These are phyloP conservation scores for Aplysia californica DNA, from an alignment of 1,140 invertebrate genomes.

Conservation along the genomic window DNA sequence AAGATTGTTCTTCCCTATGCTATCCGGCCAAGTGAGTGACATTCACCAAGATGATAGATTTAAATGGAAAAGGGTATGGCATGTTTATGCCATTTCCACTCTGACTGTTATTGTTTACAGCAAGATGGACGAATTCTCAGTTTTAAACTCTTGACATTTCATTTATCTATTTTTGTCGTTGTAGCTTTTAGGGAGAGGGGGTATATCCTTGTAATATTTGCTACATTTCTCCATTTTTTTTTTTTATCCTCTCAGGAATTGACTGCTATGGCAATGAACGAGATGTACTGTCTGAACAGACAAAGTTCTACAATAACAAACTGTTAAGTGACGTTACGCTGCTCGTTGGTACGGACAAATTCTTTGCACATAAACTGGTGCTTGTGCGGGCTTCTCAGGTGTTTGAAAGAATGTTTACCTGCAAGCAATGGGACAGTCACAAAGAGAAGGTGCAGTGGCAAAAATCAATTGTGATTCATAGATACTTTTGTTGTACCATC, in stretches of 20 bases:
- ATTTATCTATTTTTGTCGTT: not conserved
- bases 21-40: too few species aligned
- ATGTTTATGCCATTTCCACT: too few species aligned
- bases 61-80: not conserved
- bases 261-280: slow-evolving; percentile 69
- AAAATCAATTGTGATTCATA: too few species aligned
- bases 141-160: not conserved
- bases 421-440: slow-evolving; percentile 59
- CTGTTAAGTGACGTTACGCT: slow-evolving; percentile 66
- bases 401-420: slow-evolving; percentile 69
- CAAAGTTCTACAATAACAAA: slow-evolving; percentile 67
- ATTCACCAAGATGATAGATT: too few species aligned
- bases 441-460: slow-evolving; percentile 10
- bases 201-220: not conserved
- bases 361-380: slow-evolving; percentile 66
- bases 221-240: not conserved
- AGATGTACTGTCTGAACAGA: slow-evolving; percentile 63
- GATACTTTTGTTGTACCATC: too few species aligned
- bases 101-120: too few species aligned
- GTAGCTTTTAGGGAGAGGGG: not conserved
- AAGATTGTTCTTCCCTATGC: too few species aligned
- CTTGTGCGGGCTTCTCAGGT: slow-evolving; percentile 67
- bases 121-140: too few species aligned
- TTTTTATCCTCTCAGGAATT: slow-evolving; percentile 40
- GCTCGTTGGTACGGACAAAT: slow-evolving; percentile 64